These are phyloP conservation scores for Nomada ruficornis DNA, from an alignment of 2,888 invertebrate genomes.

Conservation along the genomic window DNA sequence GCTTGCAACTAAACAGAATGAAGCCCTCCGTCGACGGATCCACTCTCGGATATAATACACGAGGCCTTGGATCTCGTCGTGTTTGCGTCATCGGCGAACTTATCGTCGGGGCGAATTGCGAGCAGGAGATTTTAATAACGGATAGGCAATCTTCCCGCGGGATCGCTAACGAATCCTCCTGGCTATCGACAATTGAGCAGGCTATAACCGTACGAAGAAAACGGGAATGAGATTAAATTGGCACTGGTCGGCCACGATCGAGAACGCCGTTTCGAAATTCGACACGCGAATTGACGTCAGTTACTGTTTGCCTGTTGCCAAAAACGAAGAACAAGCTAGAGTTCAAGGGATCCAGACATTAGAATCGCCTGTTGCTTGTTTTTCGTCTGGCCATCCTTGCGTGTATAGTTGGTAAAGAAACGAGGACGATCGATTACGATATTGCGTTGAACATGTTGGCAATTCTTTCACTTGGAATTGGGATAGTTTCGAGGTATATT, in stretches of 20 bases:
- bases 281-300: conserved; percentile 20
- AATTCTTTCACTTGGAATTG: too few relatives aligned
- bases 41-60: not conserved
- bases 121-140: conserved; percentile 13
- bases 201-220: not conserved
- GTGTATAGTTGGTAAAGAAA: too few relatives aligned
- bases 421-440: too few relatives aligned
- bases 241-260: conserved; percentile 1
- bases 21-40: not conserved
- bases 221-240: not conserved
- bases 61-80: not conserved
- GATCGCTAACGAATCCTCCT: not conserved
- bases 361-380: not conserved
- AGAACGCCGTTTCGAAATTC: conserved; percentile 15
- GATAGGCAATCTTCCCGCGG: conserved; percentile 6
- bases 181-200: not conserved
- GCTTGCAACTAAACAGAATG: not conserved
- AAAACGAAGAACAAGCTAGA: not conserved
- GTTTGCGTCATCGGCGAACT: conserved; percentile 8
- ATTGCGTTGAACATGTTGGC: too few relatives aligned
- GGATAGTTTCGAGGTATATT: too few relatives aligned
- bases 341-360: not conserved
- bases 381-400: not conserved
- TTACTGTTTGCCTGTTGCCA: conserved; percentile 8
- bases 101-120: not conserved